A percentile compares a stretch with the other conserved stretches of the same genome.
phyloP scores from a whole-genome alignment of 1,140 invertebrate genomes.

The Druon quercuslanigerum region DNA sequence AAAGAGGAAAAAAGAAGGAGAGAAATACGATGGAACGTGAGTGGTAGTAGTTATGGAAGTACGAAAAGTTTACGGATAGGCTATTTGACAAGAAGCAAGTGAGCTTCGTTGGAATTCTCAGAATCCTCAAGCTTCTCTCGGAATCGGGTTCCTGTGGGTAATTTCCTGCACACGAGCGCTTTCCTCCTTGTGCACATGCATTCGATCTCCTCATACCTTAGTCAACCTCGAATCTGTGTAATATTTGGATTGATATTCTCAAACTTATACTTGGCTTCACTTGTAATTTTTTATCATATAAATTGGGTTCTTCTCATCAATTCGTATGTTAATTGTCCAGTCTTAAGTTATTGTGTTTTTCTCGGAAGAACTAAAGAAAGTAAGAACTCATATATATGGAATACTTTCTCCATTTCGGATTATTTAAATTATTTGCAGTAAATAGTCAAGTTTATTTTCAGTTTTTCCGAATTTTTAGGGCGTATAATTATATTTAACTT shows the following conservation, averaged over 20 bases:
- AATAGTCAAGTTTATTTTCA: no score
- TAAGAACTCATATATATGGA: neutral
- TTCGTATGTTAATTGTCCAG: neutral
- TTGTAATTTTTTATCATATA: neutral
- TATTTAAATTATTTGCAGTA: no score
- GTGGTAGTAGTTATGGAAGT: neutral
- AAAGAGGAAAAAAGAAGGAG: neutral
- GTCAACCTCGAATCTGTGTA: neutral
- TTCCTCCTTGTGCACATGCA: neutral
- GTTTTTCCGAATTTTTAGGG: no score
- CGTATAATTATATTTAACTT: no score
- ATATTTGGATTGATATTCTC: neutral
- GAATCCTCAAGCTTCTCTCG: slow-evolving; percentile 6
- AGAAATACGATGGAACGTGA: neutral
- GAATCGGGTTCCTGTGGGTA: slow-evolving; percentile 18
- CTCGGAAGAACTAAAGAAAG: neutral
- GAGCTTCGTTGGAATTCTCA: neutral
- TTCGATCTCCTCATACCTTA: neutral
- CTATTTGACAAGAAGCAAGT: slow-evolving; percentile 14
- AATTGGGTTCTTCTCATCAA: neutral
- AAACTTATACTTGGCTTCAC: neutral
- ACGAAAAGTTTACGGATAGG: neutral
- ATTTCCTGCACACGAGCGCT: slow-evolving; percentile 12
- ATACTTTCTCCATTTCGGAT: neutral
- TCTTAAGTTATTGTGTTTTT: neutral